Conservation (phyloP, 2,888 invertebrate genomes). For the Eledona agricola region DNA sequence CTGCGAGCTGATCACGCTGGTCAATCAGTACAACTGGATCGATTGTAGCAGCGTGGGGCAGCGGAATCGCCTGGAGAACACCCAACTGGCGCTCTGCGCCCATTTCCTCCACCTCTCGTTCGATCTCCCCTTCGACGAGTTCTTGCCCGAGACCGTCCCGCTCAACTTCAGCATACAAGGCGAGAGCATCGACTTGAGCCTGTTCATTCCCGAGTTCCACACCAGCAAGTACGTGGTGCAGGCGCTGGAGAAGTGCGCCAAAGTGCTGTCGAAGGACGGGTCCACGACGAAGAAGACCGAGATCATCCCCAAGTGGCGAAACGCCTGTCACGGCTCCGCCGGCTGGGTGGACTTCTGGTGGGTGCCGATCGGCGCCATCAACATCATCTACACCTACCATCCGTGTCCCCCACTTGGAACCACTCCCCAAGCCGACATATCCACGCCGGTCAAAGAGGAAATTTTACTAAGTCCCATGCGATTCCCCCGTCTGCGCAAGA, state of each 20-base stretch:
- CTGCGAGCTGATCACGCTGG: conserved; percentile 91
- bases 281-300: conserved; percentile 65
- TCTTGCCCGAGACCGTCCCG: conserved; percentile 88
- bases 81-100: conserved; percentile 93
- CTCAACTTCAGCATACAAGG: conserved; percentile 94
- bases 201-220: conserved; percentile 92
- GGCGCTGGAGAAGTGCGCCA: conserved; percentile 88
- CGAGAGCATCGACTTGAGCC: conserved; percentile 88
- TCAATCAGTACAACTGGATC: conserved; percentile 99
- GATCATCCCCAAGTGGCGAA: conserved; percentile 77
- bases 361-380: conserved; percentile 91
- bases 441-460: conserved; percentile 95
- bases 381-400: conserved; percentile 91
- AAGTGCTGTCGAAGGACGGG: conserved; percentile 81
- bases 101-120: conserved; percentile 93
- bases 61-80: conserved; percentile 74
- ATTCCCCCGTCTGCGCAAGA: conserved; percentile 74
- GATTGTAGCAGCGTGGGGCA: conserved; percentile 96
- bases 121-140: conserved; percentile 93
- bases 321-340: conserved; percentile 73
- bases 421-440: conserved; percentile 89
- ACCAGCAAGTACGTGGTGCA: conserved; percentile 84
- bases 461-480: conserved; percentile 90
- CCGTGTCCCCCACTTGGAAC: conserved; percentile 90
- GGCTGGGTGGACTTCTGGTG: conserved; percentile 98